Base-by-base conservation (phyloP, 2,113 vertebrate species). In the Rousettus leschenaultii region DNA sequence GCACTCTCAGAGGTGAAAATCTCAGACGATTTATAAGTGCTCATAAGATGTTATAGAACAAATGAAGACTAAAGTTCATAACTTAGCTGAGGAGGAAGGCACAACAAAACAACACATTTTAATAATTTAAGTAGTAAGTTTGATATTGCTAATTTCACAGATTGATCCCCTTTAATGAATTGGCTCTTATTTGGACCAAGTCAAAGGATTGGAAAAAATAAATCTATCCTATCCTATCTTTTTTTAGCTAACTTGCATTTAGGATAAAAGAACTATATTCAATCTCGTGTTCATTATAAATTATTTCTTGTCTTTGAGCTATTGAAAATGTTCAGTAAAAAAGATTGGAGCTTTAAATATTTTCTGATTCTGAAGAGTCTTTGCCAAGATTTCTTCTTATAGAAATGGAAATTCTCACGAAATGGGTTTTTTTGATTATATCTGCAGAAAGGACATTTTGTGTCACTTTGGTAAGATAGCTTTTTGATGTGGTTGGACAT, bases 221-320 rank as follows among this genome's bases (percentile, higher is more conserved):
- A 53, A 74, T 55, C 24, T 66, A 74, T 53, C 30, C 28, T 61
- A 73, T 87, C 9, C 2, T 28, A 33, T 63, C 7, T 51, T 68
- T 91, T 71, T 93, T 82, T 79, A 79, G 45, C n/a, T 85, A 55
- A 86, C 75, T 92, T 65, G 30, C 3, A 66, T 94, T 86, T 92
- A 40, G 91, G 66, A 55, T 82, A 48, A 91, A 97, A 51, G 7
- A 78, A 9, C 26, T 61, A n/a, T 68, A 86, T 63, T 33, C 12
- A 86, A 30, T 78, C 74, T 89, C 93, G 1, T 21, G 63, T 75
- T 94, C 48, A 35, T 35, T 86, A 80, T 57, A 86, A 65, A 91
- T 92, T 89, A 75, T 75, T 65, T 77, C 38, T 79, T 11, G 5
- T 55, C 48, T 85, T 85, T 93, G 2, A 90, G 13, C 77, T 86